These are phyloP conservation scores for Zapornia atra DNA, from an alignment of 2,113 vertebrate genomes.

Conservation along the genomic window DNA sequence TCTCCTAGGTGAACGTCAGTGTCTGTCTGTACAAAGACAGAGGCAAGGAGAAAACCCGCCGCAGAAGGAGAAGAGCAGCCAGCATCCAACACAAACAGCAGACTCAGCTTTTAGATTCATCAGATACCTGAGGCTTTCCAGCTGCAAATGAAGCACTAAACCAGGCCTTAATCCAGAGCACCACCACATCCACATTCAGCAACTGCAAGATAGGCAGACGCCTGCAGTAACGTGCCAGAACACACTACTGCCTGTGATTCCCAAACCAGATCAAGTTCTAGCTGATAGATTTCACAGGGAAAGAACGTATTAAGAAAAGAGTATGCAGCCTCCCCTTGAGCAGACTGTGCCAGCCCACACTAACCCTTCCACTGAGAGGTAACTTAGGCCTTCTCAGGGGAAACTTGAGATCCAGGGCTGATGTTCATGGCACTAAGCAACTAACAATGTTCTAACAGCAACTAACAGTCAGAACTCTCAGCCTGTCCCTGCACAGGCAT, in stretches of 20 bases:
- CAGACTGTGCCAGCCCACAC: not conserved
- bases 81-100: too few relatives aligned
- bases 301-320: not conserved
- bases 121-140: not conserved
- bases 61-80: not conserved
- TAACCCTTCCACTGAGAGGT: not conserved
- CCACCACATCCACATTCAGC: not conserved
- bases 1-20: not conserved
- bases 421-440: not conserved
- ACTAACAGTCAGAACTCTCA: too few relatives aligned
- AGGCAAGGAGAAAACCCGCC: not conserved
- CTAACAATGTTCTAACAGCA: not conserved
- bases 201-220: not conserved
- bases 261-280: not conserved
- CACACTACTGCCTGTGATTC: not conserved
- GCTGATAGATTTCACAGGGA: not conserved
- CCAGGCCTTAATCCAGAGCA: not conserved
- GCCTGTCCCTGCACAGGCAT: not conserved
- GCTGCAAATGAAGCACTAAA: not conserved
- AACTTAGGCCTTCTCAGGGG: not conserved
- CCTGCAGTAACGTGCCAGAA: rapidly evolving
- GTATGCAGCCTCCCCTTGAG: not conserved
- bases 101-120: too few relatives aligned
- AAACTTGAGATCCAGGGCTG: not conserved
- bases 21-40: not conserved